These are phyloP conservation scores for Carcinoscorpius rotundicauda DNA, from an alignment of 1,140 invertebrate species.

Conservation along the genomic window DNA sequence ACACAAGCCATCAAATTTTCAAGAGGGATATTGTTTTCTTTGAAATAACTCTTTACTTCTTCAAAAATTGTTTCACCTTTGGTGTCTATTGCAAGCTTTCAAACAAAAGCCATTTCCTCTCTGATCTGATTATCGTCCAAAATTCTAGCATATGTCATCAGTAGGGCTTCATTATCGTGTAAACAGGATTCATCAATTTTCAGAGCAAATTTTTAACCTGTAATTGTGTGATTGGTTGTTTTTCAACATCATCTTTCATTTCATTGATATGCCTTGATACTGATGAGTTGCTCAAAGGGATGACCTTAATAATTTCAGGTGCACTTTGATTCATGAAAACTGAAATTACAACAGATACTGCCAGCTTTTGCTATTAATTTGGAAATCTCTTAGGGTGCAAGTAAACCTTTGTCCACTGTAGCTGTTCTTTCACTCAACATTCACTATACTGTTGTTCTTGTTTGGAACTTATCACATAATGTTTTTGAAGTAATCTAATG, in stretches of 20 bases:
- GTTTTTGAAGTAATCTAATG: too few species aligned
- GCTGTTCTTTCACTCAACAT: too few species aligned
- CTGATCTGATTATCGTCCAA: slow-evolving; percentile 5
- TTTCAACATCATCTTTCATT: slow-evolving; percentile 4
- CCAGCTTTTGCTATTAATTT: too few species aligned
- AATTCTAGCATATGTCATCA: slow-evolving; percentile 3
- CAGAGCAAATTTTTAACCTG: slow-evolving; percentile 7
- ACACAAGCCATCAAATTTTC: slow-evolving; percentile 28
- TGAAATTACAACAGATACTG: too few species aligned
- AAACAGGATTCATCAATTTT: slow-evolving; percentile 8
- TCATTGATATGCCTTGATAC: slow-evolving; percentile 3
- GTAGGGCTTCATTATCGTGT: slow-evolving; percentile 5
- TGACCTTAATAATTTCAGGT: slow-evolving; percentile 1
- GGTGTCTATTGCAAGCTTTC: slow-evolving; percentile 13
- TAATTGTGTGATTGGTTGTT: background rate
- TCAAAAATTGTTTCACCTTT: slow-evolving; percentile 17
- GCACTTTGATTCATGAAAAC: too few species aligned
- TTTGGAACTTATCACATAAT: too few species aligned
- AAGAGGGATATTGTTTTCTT: slow-evolving; percentile 25
- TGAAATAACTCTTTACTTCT: slow-evolving; percentile 25
- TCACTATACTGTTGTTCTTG: too few species aligned
- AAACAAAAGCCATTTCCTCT: slow-evolving; percentile 9
- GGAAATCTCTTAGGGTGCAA: too few species aligned
- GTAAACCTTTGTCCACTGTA: too few species aligned
- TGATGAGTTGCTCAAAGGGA: slow-evolving; percentile 6